A percentile compares a stretch with the other conserved stretches of the same genome.
These are phyloP conservation scores for Porites lutea DNA, from an alignment of 64 coral and sea anemone genomes.

Conservation along the genomic window DNA sequence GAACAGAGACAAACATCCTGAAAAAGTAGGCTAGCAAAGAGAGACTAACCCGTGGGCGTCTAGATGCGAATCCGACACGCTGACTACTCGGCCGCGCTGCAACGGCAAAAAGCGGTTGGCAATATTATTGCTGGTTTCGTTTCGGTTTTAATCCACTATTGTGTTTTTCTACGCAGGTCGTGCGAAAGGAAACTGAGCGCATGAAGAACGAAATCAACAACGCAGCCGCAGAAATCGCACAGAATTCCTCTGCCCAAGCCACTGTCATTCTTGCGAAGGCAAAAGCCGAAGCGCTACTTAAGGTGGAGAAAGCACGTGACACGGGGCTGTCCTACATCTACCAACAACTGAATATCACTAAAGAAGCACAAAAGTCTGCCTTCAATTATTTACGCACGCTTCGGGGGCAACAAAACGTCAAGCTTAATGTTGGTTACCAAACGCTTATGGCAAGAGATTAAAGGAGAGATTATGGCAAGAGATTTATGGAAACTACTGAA, in stretches of 20 bases:
- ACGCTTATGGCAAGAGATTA: constrained; percentile 42
- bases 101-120: no score
- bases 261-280: constrained; percentile 66
- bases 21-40: no score
- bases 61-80: no score
- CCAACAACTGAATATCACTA: constrained; percentile 40
- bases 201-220: constrained; percentile 67
- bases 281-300: constrained; percentile 35
- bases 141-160: background rate
- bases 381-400: constrained; percentile 66
- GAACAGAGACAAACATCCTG: no score
- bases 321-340: constrained; percentile 45
- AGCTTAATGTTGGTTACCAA: constrained; percentile 40
- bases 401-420: constrained; percentile 26
- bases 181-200: constrained; percentile 70
- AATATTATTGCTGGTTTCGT: no score
- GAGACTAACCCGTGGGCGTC: no score
- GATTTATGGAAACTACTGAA: no score
- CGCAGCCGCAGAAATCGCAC: constrained; percentile 55
- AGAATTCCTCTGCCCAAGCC: constrained; percentile 58
- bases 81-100: no score
- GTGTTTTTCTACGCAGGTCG: constrained; percentile 40
- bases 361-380: constrained; percentile 43
- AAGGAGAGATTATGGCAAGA: background rate
- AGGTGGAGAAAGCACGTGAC: constrained; percentile 47